Conservation (phyloP, 2,113 vertebrate species). For the Python bivittatus region DNA sequence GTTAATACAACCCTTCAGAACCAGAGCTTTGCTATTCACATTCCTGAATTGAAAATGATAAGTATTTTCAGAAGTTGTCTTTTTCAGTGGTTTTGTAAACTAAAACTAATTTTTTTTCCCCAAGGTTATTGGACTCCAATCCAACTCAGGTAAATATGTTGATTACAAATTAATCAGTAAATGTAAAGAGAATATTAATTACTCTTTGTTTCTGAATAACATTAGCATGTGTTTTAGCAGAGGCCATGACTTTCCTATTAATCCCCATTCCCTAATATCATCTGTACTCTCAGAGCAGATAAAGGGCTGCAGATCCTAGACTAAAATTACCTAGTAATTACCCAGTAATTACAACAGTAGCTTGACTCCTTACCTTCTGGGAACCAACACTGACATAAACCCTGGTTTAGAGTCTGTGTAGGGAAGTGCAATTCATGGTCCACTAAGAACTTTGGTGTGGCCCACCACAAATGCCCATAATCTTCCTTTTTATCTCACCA, state of each 20-base stretch:
- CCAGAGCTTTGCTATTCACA: background rate
- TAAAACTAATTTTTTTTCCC: background rate
- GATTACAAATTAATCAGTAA: background rate
- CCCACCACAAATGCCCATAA: too few species aligned
- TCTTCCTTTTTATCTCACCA: too few species aligned
- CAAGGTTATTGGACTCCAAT: rapidly evolving
- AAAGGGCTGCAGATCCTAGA: background rate
- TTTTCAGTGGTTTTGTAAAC: background rate
- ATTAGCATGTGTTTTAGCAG: background rate
- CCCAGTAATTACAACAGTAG: too few species aligned
- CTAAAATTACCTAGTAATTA: too few species aligned
- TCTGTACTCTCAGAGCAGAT: background rate
- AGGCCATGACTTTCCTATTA: background rate
- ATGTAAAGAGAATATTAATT: background rate
- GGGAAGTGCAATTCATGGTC: too few species aligned
- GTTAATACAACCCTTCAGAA: background rate
- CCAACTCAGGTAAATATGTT: background rate
- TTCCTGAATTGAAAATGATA: background rate
- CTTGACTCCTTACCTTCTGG: too few species aligned
- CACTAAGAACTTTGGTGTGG: too few species aligned
- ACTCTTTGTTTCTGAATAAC: background rate
- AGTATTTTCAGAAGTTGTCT: background rate
- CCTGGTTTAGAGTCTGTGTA: too few species aligned
- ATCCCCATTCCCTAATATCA: background rate
- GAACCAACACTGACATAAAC: too few species aligned